Evolutionary conservation across 2,113 vertebrate genomes (phyloP).

Genomic region (Xenus cinereus): DNA sequence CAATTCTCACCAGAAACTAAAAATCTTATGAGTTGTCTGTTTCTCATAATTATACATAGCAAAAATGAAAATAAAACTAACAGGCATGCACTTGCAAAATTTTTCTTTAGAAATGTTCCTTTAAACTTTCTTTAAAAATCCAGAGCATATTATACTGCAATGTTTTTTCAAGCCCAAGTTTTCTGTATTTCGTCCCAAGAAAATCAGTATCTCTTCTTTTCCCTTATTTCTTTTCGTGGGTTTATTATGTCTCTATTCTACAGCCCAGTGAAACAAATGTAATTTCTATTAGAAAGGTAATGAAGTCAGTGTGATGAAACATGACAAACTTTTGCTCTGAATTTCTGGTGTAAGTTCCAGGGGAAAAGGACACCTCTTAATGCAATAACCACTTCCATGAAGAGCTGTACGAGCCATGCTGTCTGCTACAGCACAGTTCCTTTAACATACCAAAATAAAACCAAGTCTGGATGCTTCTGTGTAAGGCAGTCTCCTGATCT

Average conservation of each 20-base stretch:
- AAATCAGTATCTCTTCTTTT: neutral
- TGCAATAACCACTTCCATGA: neutral
- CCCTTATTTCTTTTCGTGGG: neutral
- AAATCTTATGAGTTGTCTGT: neutral
- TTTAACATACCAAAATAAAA: neutral
- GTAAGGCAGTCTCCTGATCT: neutral
- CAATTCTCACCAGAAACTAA: slow-evolving; percentile 49
- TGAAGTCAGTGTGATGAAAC: neutral
- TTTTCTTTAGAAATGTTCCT: neutral
- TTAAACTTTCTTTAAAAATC: neutral
- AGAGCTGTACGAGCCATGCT: neutral
- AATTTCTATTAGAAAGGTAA: neutral
- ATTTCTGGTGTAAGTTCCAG: neutral
- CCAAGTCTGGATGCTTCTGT: neutral
- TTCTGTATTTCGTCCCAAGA: neutral
- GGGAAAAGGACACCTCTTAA: neutral
- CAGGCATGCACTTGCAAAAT: neutral
- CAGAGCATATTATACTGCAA: neutral
- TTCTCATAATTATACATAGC: neutral
- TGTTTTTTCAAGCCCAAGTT: neutral
- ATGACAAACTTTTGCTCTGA: neutral
- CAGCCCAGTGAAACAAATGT: neutral
- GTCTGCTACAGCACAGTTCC: neutral
- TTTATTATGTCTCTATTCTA: neutral
- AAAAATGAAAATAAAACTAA: slow-evolving; percentile 2